Base-by-base conservation (phyloP, 1,140 invertebrate species). In the Chlorops oryzae region DNA sequence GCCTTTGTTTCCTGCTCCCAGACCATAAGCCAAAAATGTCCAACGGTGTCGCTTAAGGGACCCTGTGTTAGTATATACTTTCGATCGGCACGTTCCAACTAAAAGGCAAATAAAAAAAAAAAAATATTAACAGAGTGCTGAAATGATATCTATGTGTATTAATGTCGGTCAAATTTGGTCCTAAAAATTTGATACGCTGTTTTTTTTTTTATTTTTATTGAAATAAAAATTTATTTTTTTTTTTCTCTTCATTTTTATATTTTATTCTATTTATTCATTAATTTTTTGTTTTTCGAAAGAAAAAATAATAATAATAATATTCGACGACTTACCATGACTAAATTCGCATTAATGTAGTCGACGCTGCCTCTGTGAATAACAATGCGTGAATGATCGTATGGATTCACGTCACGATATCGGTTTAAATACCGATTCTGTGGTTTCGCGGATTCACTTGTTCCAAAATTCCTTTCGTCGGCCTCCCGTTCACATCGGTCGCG, bases 11-110 rank as follows among this genome's bases (percentile, higher is more conserved):
- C 84, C 73, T 96, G 92, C 76, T 98, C 92, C 95, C 94, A 98
- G 7, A 96, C 82, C 93, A 98, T 97, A 20, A 94, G 72, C 96
- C 96, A 98, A 72, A 98, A 98, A 71, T 98, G 94, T 40, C 83
- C 82, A 43, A 87, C 81, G 20, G 94, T 98, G 56, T 82, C 79
- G 51, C 81, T 78, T 44, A 98, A 75, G 6, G 96, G 94, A 47
- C 95, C 94, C 80, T 97, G 86, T 20, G 89, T 92, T 40, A 97
- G 75, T 61, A 98, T 97, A 67, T 98, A 98, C 66, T 86, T 81
- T 61, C 93, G 81, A 58, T 85, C 78, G 39, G 92, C 92, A 55
- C 81, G 77, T 49, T 87, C 82, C 59, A 95, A 79, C 82, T 88
- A 56, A 13, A 40, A 18, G 10, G 13, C 27, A 18, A 3, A 18